Evolutionary conservation across 2,888 invertebrate species (phyloP), one percentile per base, ranked within the genome.

Genomic region (Drosophila fulvimacula): DNA sequence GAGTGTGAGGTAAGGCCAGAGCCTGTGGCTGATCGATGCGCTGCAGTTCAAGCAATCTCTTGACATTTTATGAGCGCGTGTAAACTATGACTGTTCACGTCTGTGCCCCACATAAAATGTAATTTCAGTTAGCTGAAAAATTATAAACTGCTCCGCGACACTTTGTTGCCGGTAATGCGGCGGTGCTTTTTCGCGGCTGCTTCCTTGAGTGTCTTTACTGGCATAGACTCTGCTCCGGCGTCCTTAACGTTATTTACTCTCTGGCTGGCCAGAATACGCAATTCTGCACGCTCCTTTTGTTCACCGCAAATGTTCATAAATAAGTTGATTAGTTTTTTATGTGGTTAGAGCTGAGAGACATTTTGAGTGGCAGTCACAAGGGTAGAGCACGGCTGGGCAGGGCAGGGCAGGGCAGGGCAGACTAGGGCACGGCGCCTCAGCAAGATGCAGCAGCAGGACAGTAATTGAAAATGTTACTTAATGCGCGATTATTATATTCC

Each of bases 251-350:
- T 76, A 61, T 69, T 72, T 72, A 55, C 58, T 53, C 52, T 42
- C 49, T 3, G 55, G 51, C 63, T 62, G 58, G 59, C 51, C 44
- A 65, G 72, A 83, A 81, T 83, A 82, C 82, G 82, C 87, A 80
- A 80, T 87, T 83, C 73, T 65, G 82, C 87, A 83, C 87, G 83
- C 84, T 87, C 58, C 84, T 65, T 81, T 87, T 87, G 87, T 87
- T 78, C 72, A 68, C 80, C 73, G 70, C 82, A 84, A 87, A 84
- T 84, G 87, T 87, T 83, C 83, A 83, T 87, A 83, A 83, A 87
- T 83, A 83, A 83, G 87, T 83, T 83, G 87, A 83, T 83, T 83
- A 84, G 87, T 87, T 83, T 84, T 83, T 86, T 83, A 87, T 83
- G 78, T 80, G 83, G 72, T 71, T 79, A 62, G 66, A 66, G 56